Base-by-base conservation (phyloP, 2,113 vertebrate species). In the Nematolebias whitei region DNA sequence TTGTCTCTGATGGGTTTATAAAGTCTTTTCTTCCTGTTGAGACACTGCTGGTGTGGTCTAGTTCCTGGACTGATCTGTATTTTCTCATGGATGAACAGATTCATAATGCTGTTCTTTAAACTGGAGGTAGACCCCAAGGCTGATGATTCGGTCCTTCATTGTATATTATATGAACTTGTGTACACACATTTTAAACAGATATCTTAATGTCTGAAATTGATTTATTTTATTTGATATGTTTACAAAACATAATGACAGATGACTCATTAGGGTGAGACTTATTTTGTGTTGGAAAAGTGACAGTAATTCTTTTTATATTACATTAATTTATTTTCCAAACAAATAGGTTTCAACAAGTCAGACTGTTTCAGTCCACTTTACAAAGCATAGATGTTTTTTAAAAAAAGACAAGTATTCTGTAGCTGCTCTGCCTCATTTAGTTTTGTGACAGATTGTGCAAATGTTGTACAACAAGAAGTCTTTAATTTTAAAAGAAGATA, bases 101-200 rank as follows among this genome's bases (percentile, higher is more conserved):
- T 58, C 61, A 74, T 63, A 51, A 55, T 56, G 53, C 68, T 59
- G 55, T 68, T 84, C 65, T 79, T 85, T 83, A 85, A 74, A 64
- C 68, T 15, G 3, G 10, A 60, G 63, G 26, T 43, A 45, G 68
- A 81, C 70, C 80, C 68, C 53, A 19, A 41, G 56, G 38, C 50
- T 64, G 66, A 54, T 62, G 51, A 74, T 70, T 68, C 71, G 38
- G 49, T 74, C 55, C 57, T 76, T 12, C 1, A 13, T 45, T 52
- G 60, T 40, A 19, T 22, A 26, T 74, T 68, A 75, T 53, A 64
- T 74, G 50, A 35, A 8, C 9, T 35, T 35, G 77, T 49, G 12
- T 39, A 20, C 15, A 44, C 65, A 62, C 39, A 41, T 65, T 81
- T 81, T 44, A 45, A 26, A 38, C 22, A 45, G 56, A 63, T 13